Conservation (phyloP, 2,797 vertebrate genomes). For the Hoplostethus atlanticus region DNA sequence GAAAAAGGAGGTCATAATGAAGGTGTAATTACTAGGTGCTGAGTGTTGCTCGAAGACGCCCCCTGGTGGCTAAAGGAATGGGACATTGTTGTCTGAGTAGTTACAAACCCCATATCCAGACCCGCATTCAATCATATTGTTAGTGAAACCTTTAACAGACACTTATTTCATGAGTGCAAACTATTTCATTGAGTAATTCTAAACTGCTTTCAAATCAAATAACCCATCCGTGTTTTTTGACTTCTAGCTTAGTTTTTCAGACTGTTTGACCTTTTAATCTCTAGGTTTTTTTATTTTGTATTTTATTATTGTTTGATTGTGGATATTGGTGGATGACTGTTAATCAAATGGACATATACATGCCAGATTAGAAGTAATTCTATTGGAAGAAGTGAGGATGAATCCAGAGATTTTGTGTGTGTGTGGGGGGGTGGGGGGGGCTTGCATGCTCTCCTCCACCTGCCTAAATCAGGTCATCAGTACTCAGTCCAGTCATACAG, state of each 20-base stretch:
- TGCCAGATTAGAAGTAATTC: not conserved
- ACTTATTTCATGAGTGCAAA: not conserved
- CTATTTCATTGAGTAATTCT: not conserved
- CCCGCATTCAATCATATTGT: too few species aligned
- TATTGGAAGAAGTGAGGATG: not conserved
- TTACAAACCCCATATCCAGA: not conserved
- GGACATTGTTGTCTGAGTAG: slow-evolving; percentile 1
- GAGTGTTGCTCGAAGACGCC: slow-evolving; percentile 41
- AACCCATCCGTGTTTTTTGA: not conserved
- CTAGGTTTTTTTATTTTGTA: too few species aligned
- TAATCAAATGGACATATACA: too few species aligned
- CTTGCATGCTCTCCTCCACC: too few species aligned
- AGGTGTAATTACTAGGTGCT: not conserved
- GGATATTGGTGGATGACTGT: too few species aligned
- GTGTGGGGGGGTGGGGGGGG: not conserved
- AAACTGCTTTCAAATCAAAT: not conserved
- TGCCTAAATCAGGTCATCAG: too few species aligned
- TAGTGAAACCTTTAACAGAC: not conserved
- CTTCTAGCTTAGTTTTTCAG: not conserved
- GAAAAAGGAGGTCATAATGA: not conserved
- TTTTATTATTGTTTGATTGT: too few species aligned
- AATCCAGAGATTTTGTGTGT: not conserved
- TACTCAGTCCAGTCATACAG: too few species aligned
- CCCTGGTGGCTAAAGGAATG: slow-evolving; percentile 55
- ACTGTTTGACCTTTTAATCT: not conserved